phyloP scores from a whole-genome alignment of 2,888 invertebrate genomes.

The Drosophila cracens region DNA sequence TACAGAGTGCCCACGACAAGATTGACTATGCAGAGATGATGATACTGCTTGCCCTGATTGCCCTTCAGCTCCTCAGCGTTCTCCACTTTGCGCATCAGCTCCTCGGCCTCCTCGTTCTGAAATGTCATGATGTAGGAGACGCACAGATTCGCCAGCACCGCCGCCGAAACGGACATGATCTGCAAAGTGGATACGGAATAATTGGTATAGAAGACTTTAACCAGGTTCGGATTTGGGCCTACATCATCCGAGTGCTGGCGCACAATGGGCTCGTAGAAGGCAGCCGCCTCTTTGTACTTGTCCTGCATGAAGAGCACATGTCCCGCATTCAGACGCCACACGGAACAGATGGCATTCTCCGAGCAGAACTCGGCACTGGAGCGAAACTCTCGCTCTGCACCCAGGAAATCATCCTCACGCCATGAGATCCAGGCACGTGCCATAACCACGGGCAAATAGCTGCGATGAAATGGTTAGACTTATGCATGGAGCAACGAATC shows the following conservation, averaged over 20 bases:
- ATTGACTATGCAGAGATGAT: conserved; percentile 99
- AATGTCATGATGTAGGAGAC: conserved; percentile 99
- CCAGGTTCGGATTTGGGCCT: conserved; percentile 49
- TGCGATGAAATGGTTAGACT: conserved; percentile 68
- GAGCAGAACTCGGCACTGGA: conserved; percentile 99
- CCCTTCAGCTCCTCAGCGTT: conserved; percentile 97
- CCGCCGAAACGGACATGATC: conserved; percentile 98
- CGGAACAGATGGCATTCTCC: conserved; percentile 93
- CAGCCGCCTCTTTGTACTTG: conserved; percentile 98
- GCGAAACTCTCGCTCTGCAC: conserved; percentile 98
- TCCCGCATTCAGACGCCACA: conserved; percentile 97
- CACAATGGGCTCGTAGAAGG: conserved; percentile 99
- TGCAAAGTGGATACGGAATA: conserved; percentile 71
- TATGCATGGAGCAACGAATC: not conserved
- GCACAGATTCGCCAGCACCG: conserved; percentile 98
- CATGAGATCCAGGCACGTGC: conserved; percentile 99
- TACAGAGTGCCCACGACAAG: conserved; percentile 99
- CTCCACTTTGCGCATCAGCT: conserved; percentile 99
- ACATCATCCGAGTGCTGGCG: conserved; percentile 96
- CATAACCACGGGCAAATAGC: conserved; percentile 99
- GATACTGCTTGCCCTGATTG: conserved; percentile 94
- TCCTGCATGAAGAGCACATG: conserved; percentile 99
- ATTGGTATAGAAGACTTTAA: not conserved
- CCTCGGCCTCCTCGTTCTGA: conserved; percentile 99
- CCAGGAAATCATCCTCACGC: conserved; percentile 97